Percentiles rank a stretch among this genome's conserved stretches.
These are phyloP conservation scores for Malacoraja senta DNA, from an alignment of 2,797 vertebrate species.

Conservation along the genomic window DNA sequence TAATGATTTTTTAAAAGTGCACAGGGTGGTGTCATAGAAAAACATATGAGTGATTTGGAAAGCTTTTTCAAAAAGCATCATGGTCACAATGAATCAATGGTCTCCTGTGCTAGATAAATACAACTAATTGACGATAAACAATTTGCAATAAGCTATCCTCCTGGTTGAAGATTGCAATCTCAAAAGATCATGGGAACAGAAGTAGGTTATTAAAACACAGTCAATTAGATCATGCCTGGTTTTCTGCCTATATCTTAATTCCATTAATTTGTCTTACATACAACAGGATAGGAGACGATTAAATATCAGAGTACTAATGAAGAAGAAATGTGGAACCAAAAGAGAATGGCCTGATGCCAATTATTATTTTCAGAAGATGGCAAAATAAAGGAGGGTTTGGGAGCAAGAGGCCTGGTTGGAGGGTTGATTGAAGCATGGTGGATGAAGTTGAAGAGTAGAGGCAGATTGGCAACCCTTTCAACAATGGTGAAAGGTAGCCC, in stretches of 20 bases:
- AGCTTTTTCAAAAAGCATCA: background rate
- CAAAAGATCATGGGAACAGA: background rate
- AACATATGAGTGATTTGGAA: background rate
- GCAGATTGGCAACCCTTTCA: background rate
- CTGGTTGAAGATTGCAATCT: background rate
- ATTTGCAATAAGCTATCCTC: background rate
- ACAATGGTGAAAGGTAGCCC: background rate
- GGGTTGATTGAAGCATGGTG: background rate
- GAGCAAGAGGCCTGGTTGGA: background rate
- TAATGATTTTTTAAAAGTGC: background rate
- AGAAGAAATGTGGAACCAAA: background rate
- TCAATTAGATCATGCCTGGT: background rate
- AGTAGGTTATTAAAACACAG: background rate
- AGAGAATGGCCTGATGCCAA: background rate
- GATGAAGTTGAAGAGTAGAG: background rate
- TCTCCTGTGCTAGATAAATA: background rate
- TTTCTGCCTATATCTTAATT: background rate
- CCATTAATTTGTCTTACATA: background rate
- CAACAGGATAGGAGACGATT: background rate
- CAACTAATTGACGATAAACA: background rate
- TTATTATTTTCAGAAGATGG: background rate
- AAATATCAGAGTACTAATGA: background rate
- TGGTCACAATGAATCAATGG: background rate
- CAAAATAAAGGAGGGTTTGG: background rate
- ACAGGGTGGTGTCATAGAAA: no score